Percentiles rank a stretch among this genome's conserved stretches.
phyloP scores from a whole-genome alignment of 1,140 invertebrate genomes.

The Panagrolaimus sp. region DNA sequence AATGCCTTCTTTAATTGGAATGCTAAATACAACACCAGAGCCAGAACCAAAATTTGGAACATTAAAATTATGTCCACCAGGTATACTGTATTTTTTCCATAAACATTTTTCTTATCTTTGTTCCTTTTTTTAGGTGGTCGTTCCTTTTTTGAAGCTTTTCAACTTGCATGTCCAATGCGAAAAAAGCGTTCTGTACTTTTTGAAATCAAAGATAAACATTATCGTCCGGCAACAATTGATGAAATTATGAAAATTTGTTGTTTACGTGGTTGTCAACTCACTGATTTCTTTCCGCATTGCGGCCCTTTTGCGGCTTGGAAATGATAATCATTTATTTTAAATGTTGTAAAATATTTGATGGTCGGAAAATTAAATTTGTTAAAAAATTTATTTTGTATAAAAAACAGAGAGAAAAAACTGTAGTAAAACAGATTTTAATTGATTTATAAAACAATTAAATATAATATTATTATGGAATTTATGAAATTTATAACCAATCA shows the following conservation, averaged over 20 bases:
- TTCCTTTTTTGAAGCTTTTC: slow-evolving; percentile 41
- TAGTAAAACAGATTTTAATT: no score
- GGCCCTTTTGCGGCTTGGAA: slow-evolving; percentile 29
- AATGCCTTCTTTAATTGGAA: slow-evolving; percentile 9
- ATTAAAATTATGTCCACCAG: slow-evolving; percentile 40
- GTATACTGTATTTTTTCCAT: slow-evolving; percentile 21
- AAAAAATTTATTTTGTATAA: no score
- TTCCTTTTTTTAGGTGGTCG: slow-evolving; percentile 28
- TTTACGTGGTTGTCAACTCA: slow-evolving; percentile 37
- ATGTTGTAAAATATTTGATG: no score
- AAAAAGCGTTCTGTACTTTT: slow-evolving; percentile 22
- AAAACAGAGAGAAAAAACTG: no score
- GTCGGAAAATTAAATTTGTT: no score
- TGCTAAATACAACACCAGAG: slow-evolving; percentile 6
- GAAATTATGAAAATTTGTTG: slow-evolving; percentile 42
- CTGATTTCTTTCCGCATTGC: slow-evolving; percentile 41
- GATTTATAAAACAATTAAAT: no score
- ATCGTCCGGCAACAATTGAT: slow-evolving; percentile 36
- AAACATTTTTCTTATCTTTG: no score
- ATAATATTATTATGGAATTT: no score
- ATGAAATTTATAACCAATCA: no score
- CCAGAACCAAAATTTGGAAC: slow-evolving; percentile 30
- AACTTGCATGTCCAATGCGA: slow-evolving; percentile 40
- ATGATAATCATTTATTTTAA: not conserved
- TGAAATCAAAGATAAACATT: slow-evolving; percentile 9